Percentiles rank a stretch among this genome's conserved stretches.
Conservation (phyloP, 2,888 invertebrate genomes). For the Acleris laterana region DNA sequence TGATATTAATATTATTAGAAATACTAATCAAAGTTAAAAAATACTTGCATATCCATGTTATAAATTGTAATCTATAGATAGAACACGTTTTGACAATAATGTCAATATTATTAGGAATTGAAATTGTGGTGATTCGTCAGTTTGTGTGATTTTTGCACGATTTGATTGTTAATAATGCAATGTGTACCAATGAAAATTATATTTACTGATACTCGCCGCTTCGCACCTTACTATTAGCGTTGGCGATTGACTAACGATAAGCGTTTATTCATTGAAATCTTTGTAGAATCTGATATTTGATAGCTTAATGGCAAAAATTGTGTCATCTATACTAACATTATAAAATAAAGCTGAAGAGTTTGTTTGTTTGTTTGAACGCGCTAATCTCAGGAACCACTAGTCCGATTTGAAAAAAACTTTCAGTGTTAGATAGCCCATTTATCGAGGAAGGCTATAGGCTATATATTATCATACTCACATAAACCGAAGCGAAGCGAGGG, state of each 20-base stretch:
- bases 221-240: conserved; percentile 51
- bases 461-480: too few species aligned
- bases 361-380: too few species aligned
- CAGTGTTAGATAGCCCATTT: too few species aligned
- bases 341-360: too few species aligned
- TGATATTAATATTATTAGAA: conserved; percentile 21
- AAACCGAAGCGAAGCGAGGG: too few species aligned
- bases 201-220: conserved; percentile 46
- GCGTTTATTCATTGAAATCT: conserved; percentile 54
- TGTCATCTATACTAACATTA: too few species aligned
- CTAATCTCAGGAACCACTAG: too few species aligned
- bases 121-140: conserved; percentile 18
- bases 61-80: too few species aligned
- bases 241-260: conserved; percentile 71
- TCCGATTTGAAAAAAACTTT: too few species aligned
- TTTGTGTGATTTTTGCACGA: conserved; percentile 13
- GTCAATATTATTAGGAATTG: conserved; percentile 9
- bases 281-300: too few species aligned
- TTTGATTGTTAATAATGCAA: conserved; percentile 23
- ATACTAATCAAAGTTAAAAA: conserved; percentile 11
- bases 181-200: conserved; percentile 31
- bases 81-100: conserved; percentile 19
- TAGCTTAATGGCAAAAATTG: too few species aligned
- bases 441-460: too few species aligned
- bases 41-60: conserved; percentile 28